Evolutionary conservation across 2,888 invertebrate species (phyloP).

Genomic region (Drosophila demipolita): DNA sequence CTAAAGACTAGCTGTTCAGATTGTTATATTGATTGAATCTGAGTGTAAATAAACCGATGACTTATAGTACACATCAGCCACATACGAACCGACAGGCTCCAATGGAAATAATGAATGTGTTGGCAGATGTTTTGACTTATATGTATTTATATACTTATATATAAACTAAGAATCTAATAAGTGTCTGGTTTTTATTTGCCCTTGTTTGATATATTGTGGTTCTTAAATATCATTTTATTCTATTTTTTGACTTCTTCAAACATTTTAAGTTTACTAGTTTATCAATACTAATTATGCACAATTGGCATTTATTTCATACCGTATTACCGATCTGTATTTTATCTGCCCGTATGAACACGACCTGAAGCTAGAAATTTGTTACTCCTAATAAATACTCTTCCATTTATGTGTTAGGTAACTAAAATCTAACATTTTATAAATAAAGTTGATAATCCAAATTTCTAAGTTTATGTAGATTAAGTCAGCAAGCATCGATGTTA

Average conservation of each 20-base stretch:
- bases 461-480: neutral
- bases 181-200: slow-evolving; percentile 21
- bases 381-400: neutral
- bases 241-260: slow-evolving; percentile 44
- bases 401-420: neutral
- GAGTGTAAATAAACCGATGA: neutral
- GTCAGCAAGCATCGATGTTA: neutral
- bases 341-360: neutral
- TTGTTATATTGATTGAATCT: neutral
- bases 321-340: neutral
- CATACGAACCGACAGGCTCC: neutral
- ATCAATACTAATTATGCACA: slow-evolving; percentile 10
- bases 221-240: slow-evolving; percentile 53
- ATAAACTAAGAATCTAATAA: neutral
- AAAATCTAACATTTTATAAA: neutral
- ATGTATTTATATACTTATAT: neutral
- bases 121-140: neutral
- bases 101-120: neutral
- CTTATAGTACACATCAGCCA: slow-evolving; percentile 21
- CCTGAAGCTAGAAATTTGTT: neutral
- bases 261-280: neutral
- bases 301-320: neutral
- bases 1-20: neutral
- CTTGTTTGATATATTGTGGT: slow-evolving; percentile 37
- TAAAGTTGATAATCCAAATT: neutral